Base-by-base conservation (phyloP, 2,797 vertebrate species). In the Argyrosomus regius region DNA sequence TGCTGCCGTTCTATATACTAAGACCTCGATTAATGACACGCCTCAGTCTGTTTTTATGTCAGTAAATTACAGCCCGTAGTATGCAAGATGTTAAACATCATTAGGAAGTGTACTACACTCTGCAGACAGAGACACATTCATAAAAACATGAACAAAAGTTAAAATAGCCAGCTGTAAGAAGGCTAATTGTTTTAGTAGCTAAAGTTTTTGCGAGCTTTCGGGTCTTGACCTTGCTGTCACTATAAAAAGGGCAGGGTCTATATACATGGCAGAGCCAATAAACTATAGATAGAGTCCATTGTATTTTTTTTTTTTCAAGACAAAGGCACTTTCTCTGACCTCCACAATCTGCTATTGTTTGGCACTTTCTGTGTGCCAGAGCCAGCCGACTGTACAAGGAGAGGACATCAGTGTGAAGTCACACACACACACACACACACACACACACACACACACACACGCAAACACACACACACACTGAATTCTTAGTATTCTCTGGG, bases 251-350 rank as follows among this genome's bases (percentile, higher is more conserved):
- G 22, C 41, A 12, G 18, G 43, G 59, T 58, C n/a, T 35, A 14
- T 71, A 11, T 31, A 22, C 78, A 83, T 76, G 63, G 69, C 58
- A 71, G 52, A 71, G 74, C 66, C 82, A 70, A 68, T 84, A 72
- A 77, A 75, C 82, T 75, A 82, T 81, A 75, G 80, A 85, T 83
- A 80, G 78, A 82, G 48, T 73, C 62, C 67, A 91, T 89, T 94
- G 90, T 91, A 39, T 90, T 77, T 65, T 49, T 66, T 66, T 56
- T 72, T 62, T 63, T 57, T 24, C 7, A n/a, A 70, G 61, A 91
- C 86, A 92, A 91, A 92, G 86, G 84, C 85, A 91, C 88, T 88
- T 83, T 91, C 71, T 84, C 84, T 83, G 83, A 77, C 73, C 81
- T 65, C 41, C 57, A 88, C 85, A 93, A 82, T 83, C 79, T 77